Percentiles rank a stretch among this genome's conserved stretches.
phyloP scores from a whole-genome alignment of 1,140 invertebrate genomes.

The Brachionus rubens region DNA sequence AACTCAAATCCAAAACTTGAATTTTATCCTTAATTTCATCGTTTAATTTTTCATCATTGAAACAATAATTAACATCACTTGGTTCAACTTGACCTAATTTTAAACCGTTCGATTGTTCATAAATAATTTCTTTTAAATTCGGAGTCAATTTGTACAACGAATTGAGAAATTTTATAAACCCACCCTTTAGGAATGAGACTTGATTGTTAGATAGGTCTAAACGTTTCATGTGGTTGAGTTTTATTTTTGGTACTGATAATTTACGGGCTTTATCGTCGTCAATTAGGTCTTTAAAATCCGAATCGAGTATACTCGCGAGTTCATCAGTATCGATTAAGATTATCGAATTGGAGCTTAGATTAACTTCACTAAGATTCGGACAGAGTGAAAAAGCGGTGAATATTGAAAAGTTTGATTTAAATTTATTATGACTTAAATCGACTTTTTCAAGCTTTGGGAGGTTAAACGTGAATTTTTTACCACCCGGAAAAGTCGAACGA shows the following conservation, averaged over 20 bases:
- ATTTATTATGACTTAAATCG: slow-evolving; percentile 5
- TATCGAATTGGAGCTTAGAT: slow-evolving; percentile 8
- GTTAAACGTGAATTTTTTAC: slow-evolving; percentile 19
- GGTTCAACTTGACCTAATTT: not conserved
- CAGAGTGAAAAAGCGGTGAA: not conserved
- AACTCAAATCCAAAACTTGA: not conserved
- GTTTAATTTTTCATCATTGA: not conserved
- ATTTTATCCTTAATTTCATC: not conserved
- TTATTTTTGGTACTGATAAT: not conserved
- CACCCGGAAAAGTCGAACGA: not conserved
- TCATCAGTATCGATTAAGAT: not conserved
- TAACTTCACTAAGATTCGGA: not conserved
- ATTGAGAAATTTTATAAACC: slow-evolving; percentile 22
- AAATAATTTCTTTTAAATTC: not conserved
- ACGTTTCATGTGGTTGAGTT: not conserved
- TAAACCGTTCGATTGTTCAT: not conserved
- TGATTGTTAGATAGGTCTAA: slow-evolving; percentile 2
- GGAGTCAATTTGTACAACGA: slow-evolving; percentile 7
- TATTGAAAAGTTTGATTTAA: not conserved
- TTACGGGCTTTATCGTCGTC: slow-evolving; percentile 30
- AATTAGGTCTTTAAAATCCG: not conserved
- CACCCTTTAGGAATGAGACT: not conserved
- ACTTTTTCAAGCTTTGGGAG: slow-evolving; percentile 2
- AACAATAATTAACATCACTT: not conserved
- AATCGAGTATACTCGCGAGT: not conserved